Percentiles rank a stretch among this genome's conserved stretches.
phyloP scores from a whole-genome alignment of 1,140 invertebrate species.

The Aphidius ervi region DNA sequence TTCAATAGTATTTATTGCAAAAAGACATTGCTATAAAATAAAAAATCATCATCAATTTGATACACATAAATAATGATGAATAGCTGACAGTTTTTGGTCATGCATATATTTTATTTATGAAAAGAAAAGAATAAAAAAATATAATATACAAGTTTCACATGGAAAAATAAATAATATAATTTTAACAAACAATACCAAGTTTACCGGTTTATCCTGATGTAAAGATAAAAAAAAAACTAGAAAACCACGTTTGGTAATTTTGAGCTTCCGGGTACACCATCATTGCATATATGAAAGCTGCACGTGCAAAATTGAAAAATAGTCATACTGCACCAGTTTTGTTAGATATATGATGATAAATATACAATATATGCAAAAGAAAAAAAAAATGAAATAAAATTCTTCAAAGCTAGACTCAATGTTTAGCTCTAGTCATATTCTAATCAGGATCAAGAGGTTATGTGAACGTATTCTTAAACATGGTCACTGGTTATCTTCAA shows the following conservation, averaged over 20 bases:
- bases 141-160: slow-evolving; percentile 36
- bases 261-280: slow-evolving; percentile 38
- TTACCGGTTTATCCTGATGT: slow-evolving; percentile 31
- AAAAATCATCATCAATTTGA: slow-evolving; percentile 3
- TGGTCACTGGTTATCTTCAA: slow-evolving; percentile 31
- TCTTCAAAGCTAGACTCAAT: slow-evolving; percentile 23
- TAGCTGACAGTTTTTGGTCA: not conserved
- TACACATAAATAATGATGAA: slow-evolving; percentile 7
- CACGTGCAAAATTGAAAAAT: slow-evolving; percentile 19
- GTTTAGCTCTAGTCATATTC: slow-evolving; percentile 42
- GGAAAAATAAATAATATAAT: slow-evolving; percentile 31
- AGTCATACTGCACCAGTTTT: slow-evolving; percentile 4
- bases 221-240: slow-evolving; percentile 15
- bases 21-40: no score
- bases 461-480: slow-evolving; percentile 44
- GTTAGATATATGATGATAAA: slow-evolving; percentile 5
- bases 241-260: slow-evolving; percentile 21
- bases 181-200: not conserved
- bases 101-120: not conserved
- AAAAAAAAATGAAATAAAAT: slow-evolving; percentile 14
- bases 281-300: slow-evolving; percentile 21
- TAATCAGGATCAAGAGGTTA: slow-evolving; percentile 54
- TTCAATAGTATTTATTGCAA: not conserved
- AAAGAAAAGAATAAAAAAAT: not conserved
- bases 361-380: slow-evolving; percentile 12